A percentile compares a stretch with the other conserved stretches of the same genome.
Conservation (phyloP, 2,797 vertebrate species). For the Malurus splendens region DNA sequence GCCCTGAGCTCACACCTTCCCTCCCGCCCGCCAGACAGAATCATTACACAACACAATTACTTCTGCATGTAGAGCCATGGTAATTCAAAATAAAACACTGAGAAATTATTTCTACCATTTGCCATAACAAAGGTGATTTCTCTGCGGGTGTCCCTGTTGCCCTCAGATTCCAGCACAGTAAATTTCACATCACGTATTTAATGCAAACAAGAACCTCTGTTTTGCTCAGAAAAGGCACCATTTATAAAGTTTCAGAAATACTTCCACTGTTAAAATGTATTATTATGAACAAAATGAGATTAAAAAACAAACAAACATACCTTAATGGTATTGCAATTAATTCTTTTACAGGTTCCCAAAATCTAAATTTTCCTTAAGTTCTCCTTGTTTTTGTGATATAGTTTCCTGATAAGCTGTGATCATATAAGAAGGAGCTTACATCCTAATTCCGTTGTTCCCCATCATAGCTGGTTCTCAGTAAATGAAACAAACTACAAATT, state of each 20-base stretch:
- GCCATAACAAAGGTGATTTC: background rate
- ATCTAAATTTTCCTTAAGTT: background rate
- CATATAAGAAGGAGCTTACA: background rate
- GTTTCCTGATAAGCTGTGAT: background rate
- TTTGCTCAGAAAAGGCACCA: background rate
- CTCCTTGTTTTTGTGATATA: background rate
- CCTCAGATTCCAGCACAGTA: conserved; percentile 17
- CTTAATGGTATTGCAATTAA: background rate
- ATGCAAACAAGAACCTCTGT: background rate
- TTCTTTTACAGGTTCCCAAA: background rate
- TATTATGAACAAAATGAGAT: background rate
- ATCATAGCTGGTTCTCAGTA: background rate
- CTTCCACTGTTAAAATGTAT: background rate
- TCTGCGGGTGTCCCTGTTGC: background rate
- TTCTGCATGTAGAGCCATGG: conserved; percentile 5
- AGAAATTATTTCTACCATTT: conserved; percentile 7
- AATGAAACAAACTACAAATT: background rate
- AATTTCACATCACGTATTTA: conserved; percentile 24
- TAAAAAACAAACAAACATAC: background rate
- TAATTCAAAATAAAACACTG: background rate
- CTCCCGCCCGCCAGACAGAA: background rate
- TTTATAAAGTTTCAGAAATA: background rate
- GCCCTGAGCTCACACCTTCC: background rate
- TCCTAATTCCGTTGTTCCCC: background rate
- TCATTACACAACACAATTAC: background rate